These are phyloP conservation scores for Pollenia amentaria DNA, from an alignment of 2,888 invertebrate genomes.

Conservation along the genomic window DNA sequence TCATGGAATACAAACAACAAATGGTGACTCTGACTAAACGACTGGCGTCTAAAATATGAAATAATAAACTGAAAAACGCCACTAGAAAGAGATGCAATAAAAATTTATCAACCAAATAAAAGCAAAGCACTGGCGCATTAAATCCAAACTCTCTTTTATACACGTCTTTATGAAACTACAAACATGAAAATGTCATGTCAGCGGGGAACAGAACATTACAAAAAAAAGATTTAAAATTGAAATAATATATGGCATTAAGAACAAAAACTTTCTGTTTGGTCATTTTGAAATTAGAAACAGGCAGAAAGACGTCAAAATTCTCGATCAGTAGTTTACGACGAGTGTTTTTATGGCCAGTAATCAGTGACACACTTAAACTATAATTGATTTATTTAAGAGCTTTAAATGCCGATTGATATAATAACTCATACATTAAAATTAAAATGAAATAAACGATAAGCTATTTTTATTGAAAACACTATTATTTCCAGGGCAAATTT, in stretches of 20 bases:
- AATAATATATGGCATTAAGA: background rate
- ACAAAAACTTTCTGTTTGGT: background rate
- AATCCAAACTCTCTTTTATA: background rate
- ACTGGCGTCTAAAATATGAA: constrained; percentile 58
- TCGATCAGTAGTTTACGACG: background rate
- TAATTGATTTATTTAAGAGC: constrained; percentile 82
- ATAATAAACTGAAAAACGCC: constrained; percentile 18
- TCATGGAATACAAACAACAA: constrained; percentile 22
- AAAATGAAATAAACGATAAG: constrained; percentile 54
- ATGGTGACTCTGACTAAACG: constrained; percentile 45
- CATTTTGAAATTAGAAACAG: constrained; percentile 17
- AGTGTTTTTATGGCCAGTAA: constrained; percentile 71
- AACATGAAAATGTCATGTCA: constrained; percentile 48
- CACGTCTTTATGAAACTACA: background rate
- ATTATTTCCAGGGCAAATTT: background rate
- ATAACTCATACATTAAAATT: constrained; percentile 80
- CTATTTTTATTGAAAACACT: constrained; percentile 21
- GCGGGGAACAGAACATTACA: constrained; percentile 34
- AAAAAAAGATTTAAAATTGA: background rate
- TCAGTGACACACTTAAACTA: constrained; percentile 79
- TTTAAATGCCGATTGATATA: constrained; percentile 79
- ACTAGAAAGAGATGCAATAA: constrained; percentile 36
- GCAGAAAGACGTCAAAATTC: constrained; percentile 3
- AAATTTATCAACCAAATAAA: constrained; percentile 32
- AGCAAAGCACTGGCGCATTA: constrained; percentile 1